Percentiles rank a stretch among this genome's conserved stretches.
Conservation (phyloP, 2,113 vertebrate species). For the Otocyon megalotis region DNA sequence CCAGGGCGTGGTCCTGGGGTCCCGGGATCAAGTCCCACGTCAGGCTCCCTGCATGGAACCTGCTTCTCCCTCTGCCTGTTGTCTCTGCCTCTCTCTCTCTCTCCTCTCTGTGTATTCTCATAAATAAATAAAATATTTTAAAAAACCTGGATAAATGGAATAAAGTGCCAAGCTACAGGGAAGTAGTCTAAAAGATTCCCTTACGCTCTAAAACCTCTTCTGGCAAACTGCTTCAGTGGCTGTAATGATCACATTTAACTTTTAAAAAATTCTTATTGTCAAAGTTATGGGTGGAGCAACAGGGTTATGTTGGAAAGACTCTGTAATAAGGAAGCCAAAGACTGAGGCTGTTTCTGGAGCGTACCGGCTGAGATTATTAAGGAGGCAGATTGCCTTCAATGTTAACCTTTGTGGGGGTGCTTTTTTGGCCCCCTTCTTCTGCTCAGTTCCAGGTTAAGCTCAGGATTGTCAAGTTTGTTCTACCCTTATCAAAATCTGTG, state of each 20-base stretch:
- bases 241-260: not conserved
- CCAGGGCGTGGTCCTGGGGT: too few species aligned
- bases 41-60: too few species aligned
- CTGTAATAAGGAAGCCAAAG: not conserved
- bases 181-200: not conserved
- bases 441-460: not conserved
- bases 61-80: too few species aligned
- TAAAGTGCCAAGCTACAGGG: not conserved
- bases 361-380: not conserved
- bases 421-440: not conserved
- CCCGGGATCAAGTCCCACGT: too few species aligned
- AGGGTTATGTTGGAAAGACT: not conserved
- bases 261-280: not conserved
- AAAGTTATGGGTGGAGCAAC: not conserved
- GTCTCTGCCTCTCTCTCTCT: too few species aligned
- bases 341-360: not conserved
- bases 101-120: too few species aligned
- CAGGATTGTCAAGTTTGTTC: not conserved
- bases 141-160: not conserved
- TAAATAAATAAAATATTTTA: too few species aligned
- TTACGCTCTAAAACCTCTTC: not conserved
- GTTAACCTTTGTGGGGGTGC: fast-evolving
- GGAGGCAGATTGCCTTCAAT: not conserved
- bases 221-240: not conserved
- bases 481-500: not conserved